These are phyloP conservation scores for Nesidiocoris tenuis DNA, from an alignment of 2,888 invertebrate genomes.

Conservation along the genomic window DNA sequence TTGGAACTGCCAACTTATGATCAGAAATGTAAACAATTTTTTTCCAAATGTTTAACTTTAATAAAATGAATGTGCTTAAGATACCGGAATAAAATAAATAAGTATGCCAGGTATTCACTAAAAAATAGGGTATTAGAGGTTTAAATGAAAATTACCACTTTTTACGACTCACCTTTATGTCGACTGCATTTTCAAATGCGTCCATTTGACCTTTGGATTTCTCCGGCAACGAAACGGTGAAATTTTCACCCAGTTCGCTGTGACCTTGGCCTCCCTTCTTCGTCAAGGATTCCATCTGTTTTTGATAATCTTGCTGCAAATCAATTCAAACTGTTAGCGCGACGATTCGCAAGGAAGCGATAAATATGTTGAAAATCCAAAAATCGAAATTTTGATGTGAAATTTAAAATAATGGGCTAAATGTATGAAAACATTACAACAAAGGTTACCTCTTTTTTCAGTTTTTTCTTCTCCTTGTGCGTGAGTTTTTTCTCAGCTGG, in stretches of 20 bases:
- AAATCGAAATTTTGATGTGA: background rate
- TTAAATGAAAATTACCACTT: no score
- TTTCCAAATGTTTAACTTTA: no score
- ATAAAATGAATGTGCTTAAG: no score
- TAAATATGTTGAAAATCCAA: conserved; percentile 12
- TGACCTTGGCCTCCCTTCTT: conserved; percentile 87
- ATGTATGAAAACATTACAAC: background rate
- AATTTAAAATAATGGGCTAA: background rate
- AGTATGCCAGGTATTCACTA: no score
- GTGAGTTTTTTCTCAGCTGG: conserved; percentile 67
- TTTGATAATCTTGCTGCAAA: conserved; percentile 77
- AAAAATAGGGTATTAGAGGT: no score
- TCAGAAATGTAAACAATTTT: no score
- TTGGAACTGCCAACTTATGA: no score
- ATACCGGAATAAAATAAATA: no score
- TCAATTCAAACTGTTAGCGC: no score
- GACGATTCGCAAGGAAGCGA: background rate
- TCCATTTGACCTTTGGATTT: conserved; percentile 68
- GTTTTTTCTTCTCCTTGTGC: conserved; percentile 87
- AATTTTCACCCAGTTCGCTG: conserved; percentile 88
- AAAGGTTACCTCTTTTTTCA: conserved; percentile 65
- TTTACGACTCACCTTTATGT: conserved; percentile 83
- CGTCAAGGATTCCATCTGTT: conserved; percentile 78
- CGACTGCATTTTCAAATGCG: conserved; percentile 87
- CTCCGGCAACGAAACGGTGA: conserved; percentile 86